Evolutionary conservation across 2,113 vertebrate genomes (phyloP), one percentile per base, ranked within the genome.

Genomic region (Suricata suricatta): DNA sequence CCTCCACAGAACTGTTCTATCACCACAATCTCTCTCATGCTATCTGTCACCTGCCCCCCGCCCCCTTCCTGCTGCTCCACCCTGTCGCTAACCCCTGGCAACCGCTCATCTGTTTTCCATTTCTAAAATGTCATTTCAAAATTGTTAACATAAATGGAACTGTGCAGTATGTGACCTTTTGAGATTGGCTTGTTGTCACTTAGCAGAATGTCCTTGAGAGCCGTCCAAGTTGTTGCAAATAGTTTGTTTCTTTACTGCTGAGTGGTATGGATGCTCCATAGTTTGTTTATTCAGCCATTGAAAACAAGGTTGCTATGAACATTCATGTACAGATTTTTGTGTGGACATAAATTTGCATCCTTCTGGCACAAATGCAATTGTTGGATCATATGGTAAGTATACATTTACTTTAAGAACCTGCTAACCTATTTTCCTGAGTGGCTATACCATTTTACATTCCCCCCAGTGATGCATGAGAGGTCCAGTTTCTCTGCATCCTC

Each of bases 91-190:
- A 50, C 41, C 77, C 52, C 52, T 50, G 50, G 66, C 76, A 60
- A 88, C 52, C 13, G 8, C 31, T 94, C 52, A 23, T 60, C 54
- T 82, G 76, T 60, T 82, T 68, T 31, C 50, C 15, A 54, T 44
- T 64, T 90, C 29, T 54, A 93, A 90, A 82, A 68, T 25, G 11
- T 63, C 35, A 97, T 76, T 77, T 91, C 74, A 41, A 74, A 86
- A 69, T 87, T 52, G 33, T 82, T 90, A 47, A 66, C 10, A 8
- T 86, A 69, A 69, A 93, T 93, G 68, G 35, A 93, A 47, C 54
- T 88, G 84, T 71, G 57, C 54, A 14, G 41, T 47, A 31, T 72
- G 31, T 57, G 90, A 68, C 90, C 47, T 89, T 85, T 80, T 57
- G 54, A 88, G 84, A 29, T 25, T 64, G 77, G 71, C 52, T 85